A percentile compares a stretch with the other conserved stretches of the same genome.
Evolutionary conservation across 2,888 invertebrate genomes (phyloP).

Genomic region (Minunthozetes semirufus): DNA sequence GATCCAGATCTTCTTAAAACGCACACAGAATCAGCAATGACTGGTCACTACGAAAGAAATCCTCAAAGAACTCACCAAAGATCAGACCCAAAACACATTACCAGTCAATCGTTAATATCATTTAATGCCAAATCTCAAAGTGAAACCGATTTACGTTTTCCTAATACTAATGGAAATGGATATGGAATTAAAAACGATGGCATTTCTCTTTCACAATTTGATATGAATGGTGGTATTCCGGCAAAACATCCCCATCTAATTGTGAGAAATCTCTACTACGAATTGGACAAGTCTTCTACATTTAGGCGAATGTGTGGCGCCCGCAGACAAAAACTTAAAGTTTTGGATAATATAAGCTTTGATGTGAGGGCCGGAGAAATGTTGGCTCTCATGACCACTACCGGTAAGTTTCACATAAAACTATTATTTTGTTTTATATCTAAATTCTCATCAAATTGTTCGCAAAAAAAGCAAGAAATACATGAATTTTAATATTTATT

Average conservation of each 20-base stretch:
- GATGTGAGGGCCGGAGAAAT: constrained; percentile 87
- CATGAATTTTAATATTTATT: no score
- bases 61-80: neutral
- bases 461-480: no score
- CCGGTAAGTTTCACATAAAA: constrained; percentile 46
- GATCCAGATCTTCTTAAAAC: constrained; percentile 31
- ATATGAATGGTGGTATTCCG: constrained; percentile 9
- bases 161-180: neutral
- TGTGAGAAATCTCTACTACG: constrained; percentile 60
- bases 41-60: neutral
- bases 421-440: neutral
- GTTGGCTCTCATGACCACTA: constrained; percentile 78
- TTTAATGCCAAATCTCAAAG: constrained; percentile 26
- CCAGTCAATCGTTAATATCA: constrained; percentile 3
- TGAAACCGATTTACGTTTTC: constrained; percentile 29
- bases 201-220: neutral
- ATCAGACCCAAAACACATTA: constrained; percentile 1
- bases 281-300: constrained; percentile 51
- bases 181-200: constrained; percentile 5
- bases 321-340: constrained; percentile 49
- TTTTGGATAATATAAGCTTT: constrained; percentile 69
- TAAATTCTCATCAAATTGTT: neutral
- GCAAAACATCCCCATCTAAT: constrained; percentile 51
- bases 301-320: constrained; percentile 44
- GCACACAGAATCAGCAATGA: constrained; percentile 1